Percentiles rank a stretch among this genome's conserved stretches.
Evolutionary conservation across 2,888 invertebrate species (phyloP).

Genomic region (Morinoia aosen): DNA sequence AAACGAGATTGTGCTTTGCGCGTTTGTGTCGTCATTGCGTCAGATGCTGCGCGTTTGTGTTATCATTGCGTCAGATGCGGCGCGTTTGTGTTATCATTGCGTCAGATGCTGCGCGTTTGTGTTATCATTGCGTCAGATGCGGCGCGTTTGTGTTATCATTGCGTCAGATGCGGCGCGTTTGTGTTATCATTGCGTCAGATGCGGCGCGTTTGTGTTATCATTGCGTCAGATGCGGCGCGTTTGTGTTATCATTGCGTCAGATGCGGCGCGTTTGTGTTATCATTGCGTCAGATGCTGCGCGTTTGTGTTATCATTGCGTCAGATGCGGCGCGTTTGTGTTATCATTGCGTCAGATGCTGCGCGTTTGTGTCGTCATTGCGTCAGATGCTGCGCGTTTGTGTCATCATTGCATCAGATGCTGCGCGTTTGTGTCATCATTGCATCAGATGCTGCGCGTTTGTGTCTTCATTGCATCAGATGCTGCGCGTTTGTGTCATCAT

Average conservation of each 20-base stretch:
- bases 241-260: too few species aligned
- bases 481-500: not conserved
- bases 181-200: too few species aligned
- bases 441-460: not conserved
- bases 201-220: too few species aligned
- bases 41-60: not conserved
- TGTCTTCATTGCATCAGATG: not conserved
- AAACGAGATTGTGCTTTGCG: not conserved
- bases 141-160: too few species aligned
- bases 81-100: not conserved
- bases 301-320: not conserved
- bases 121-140: not conserved
- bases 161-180: too few species aligned
- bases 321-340: not conserved
- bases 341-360: not conserved
- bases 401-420: not conserved
- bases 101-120: not conserved
- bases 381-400: not conserved
- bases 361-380: not conserved
- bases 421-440: not conserved
- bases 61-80: not conserved
- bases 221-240: too few species aligned
- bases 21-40: not conserved
- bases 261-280: not conserved
- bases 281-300: not conserved